Conservation (phyloP, 2,113 vertebrate species). For the Polypterus senegalus region DNA sequence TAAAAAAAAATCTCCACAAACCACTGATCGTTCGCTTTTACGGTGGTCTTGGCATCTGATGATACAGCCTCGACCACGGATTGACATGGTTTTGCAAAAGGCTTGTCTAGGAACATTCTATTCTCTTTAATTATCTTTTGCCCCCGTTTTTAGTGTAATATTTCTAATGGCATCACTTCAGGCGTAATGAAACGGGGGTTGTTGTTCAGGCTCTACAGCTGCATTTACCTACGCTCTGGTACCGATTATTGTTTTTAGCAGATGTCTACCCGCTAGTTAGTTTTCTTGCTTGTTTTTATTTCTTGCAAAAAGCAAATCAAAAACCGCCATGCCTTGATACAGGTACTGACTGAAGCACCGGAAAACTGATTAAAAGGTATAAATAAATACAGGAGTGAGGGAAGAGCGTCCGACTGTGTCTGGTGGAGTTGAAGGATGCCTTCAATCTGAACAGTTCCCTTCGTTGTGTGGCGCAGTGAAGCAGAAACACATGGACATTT, state of each 20-base stretch:
- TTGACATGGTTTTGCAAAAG: too few species aligned
- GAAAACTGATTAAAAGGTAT: not conserved
- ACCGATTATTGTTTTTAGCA: too few species aligned
- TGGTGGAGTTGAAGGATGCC: not conserved
- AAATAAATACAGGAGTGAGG: not conserved
- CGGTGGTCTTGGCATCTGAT: not conserved
- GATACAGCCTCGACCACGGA: too few species aligned
- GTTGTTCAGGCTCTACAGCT: too few species aligned
- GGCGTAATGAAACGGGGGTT: too few species aligned
- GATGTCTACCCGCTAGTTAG: too few species aligned
- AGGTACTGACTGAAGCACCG: not conserved
- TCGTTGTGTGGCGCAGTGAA: conserved; percentile 1
- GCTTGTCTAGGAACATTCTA: too few species aligned
- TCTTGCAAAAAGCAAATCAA: not conserved
- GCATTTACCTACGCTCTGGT: too few species aligned
- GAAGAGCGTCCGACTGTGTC: not conserved
- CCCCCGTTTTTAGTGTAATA: too few species aligned
- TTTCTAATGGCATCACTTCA: too few species aligned
- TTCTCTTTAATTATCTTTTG: too few species aligned
- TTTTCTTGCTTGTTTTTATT: not conserved
- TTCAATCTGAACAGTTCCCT: not conserved
- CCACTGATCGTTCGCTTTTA: not conserved
- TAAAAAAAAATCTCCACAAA: not conserved
- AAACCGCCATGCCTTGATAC: not conserved
- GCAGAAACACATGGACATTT: conserved; percentile 27